Percentiles rank a stretch among this genome's conserved stretches.
Evolutionary conservation across 2,113 vertebrate genomes (phyloP).

Genomic region (Leucopternis melanops): DNA sequence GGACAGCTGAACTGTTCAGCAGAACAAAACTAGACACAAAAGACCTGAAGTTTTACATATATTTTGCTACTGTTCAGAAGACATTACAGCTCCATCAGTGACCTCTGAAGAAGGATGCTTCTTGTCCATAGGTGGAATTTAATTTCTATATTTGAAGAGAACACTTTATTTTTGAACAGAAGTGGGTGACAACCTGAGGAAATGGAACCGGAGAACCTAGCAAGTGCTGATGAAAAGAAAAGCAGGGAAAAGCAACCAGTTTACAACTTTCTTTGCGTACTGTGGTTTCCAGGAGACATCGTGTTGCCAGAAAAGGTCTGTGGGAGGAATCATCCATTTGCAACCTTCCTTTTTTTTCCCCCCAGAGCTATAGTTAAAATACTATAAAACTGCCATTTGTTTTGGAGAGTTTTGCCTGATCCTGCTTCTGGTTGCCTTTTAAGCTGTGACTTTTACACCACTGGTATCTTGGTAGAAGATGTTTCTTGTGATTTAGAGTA

Average conservation of each 20-base stretch:
- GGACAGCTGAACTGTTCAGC: not conserved
- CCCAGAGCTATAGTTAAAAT: not conserved
- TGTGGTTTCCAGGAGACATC: not conserved
- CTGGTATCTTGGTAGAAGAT: not conserved
- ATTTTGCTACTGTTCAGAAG: not conserved
- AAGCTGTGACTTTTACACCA: not conserved
- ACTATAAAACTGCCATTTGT: not conserved
- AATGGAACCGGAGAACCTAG: accelerated
- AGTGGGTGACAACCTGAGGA: not conserved
- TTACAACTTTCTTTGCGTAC: not conserved
- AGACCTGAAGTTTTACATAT: not conserved
- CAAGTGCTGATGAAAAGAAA: not conserved
- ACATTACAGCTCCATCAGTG: not conserved
- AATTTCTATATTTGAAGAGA: not conserved
- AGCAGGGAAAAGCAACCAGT: not conserved
- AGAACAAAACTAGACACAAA: not conserved
- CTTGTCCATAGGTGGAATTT: not conserved
- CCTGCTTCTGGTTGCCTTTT: not conserved
- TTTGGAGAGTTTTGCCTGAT: not conserved
- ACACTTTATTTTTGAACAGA: not conserved
- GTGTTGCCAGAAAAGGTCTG: not conserved
- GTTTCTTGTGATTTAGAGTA: not conserved
- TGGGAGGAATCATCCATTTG: not conserved
- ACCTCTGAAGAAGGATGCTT: not conserved
- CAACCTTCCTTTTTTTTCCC: not conserved